Base-by-base conservation (phyloP, 2,113 vertebrate genomes). In the Sylvia atricapilla region DNA sequence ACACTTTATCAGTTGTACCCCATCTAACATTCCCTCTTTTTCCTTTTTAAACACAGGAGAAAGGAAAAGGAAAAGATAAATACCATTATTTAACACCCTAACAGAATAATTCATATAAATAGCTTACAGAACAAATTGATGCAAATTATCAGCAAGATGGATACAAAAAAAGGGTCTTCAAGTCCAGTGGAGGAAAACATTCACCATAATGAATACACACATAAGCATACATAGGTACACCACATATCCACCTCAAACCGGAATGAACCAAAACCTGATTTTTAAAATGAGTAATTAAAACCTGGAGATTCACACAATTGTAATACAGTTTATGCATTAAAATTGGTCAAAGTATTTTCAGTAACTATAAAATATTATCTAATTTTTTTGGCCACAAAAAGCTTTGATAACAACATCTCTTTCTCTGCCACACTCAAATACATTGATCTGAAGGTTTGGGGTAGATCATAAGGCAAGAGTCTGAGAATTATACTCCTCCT, bases 401-500 rank as follows among this genome's bases (percentile, higher is more conserved):
- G 11, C 11, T 24, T 84, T 47, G 50, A 41, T 56, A 41, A 31
- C 11, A 47, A 19, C 21, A 15, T 55, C 44, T 75, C 47, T 77
- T 88, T 55, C 60, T 89, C 79, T 82, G 60, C 37, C 44, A 20
- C 23, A 4, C 20, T 75, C 0, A 1, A 35, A 53, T 60, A 49
- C 31, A 30, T 35, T 22, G 10, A 53, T 60, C 50, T 78, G 64
- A 84, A 75, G 56, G 44, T 56, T 0, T 56, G 44, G 53, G 25
- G 17, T 72, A 53, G 72, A 86, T 69, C 66, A 87, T 0, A 87
- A 60, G 53, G 41, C 68, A 92, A 93, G 76, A 53, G 33, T 64
- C 67, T 77, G 72, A 90, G 79, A 47, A 64, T 75, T 84, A 89
- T 89, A 90, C 59, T 91, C 59, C 14, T 86, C 59, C 33, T 94